Percentiles rank a stretch among this genome's conserved stretches.
Conservation (phyloP, 2,888 invertebrate species). For the Idaea aversata region DNA sequence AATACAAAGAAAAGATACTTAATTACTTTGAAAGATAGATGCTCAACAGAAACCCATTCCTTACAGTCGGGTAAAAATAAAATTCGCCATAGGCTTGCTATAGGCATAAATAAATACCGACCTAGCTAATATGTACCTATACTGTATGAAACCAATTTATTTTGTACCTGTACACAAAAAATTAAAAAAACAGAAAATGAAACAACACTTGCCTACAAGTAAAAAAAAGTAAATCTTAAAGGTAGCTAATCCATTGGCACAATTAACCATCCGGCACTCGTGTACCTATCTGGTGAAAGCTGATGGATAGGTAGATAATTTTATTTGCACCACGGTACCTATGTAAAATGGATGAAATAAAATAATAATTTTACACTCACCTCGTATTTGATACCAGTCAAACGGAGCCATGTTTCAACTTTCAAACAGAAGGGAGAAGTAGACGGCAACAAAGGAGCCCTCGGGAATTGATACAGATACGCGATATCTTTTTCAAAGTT, state of each 20-base stretch:
- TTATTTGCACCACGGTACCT: background rate
- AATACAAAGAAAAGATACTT: too few species aligned
- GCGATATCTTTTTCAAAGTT: conserved; percentile 96
- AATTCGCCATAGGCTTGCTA: too few species aligned
- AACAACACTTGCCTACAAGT: background rate
- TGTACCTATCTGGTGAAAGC: background rate
- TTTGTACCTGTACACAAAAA: background rate
- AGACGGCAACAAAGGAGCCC: conserved; percentile 93
- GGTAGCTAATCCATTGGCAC: background rate
- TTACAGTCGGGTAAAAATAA: too few species aligned
- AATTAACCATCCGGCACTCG: background rate
- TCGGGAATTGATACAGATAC: conserved; percentile 96
- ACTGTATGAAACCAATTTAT: background rate
- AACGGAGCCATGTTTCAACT: conserved; percentile 97
- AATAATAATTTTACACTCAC: conserved; percentile 79
- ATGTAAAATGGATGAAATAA: conserved; percentile 11
- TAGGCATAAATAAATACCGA: too few species aligned
- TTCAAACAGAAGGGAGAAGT: conserved; percentile 96
- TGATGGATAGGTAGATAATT: background rate
- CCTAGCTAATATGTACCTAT: background rate
- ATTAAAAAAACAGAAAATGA: background rate
- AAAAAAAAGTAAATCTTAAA: background rate
- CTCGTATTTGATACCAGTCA: conserved; percentile 96
- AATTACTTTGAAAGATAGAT: too few species aligned
- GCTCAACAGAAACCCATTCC: too few species aligned